Conservation (phyloP, 2,797 vertebrate genomes). For the Limosa lapponica region DNA sequence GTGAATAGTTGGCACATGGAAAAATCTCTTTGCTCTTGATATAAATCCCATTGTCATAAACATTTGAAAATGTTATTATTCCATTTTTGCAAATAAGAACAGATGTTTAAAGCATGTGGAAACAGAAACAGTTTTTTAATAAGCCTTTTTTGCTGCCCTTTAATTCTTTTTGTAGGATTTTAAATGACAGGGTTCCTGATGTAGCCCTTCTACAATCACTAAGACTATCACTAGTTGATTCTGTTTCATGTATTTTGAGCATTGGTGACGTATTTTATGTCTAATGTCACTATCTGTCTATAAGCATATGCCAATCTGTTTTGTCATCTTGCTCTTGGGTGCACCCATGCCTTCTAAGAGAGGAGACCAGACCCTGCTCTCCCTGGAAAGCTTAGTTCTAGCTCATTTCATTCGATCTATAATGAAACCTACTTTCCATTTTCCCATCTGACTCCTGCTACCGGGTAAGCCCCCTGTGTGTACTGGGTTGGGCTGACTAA, state of each 20-base stretch:
- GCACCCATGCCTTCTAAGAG: neutral
- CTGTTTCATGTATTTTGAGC: neutral
- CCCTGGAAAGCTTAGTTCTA: neutral
- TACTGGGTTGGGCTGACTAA: neutral
- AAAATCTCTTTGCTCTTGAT: neutral
- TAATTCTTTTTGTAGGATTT: neutral
- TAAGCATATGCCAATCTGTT: neutral
- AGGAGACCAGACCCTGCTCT: neutral
- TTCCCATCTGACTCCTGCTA: neutral
- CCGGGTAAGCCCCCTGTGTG: neutral
- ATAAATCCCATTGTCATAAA: neutral
- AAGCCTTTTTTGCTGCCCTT: neutral
- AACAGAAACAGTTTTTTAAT: neutral
- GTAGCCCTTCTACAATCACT: neutral
- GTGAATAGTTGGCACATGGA: neutral
- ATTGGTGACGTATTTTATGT: neutral
- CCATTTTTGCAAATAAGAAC: neutral
- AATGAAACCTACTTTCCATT: neutral
- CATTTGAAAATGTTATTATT: neutral
- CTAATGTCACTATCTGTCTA: neutral
- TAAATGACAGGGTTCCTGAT: neutral
- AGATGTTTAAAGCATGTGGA: neutral
- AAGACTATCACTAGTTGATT: neutral
- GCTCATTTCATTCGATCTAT: neutral
- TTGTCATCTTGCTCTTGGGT: neutral